A percentile compares a stretch with the other conserved stretches of the same genome.
Conservation (phyloP, 2,888 invertebrate genomes). For the Brenthis hecate region DNA sequence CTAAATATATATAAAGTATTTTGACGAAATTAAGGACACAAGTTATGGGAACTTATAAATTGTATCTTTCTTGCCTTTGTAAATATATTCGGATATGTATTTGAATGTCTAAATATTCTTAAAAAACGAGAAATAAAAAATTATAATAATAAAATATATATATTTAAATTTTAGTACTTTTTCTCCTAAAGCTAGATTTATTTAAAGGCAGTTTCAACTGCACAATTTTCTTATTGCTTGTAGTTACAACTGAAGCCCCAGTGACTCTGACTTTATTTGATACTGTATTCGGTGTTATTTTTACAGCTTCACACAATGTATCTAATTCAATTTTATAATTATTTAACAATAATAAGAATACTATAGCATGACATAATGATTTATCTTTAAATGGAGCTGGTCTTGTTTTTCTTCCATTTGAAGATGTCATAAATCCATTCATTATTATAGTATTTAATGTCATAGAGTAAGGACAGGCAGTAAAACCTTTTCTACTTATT, state of each 20-base stretch:
- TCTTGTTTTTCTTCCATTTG: constrained; percentile 52
- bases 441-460: constrained; percentile 63
- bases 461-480: constrained; percentile 52
- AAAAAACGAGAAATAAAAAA: constrained; percentile 2
- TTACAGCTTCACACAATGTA: constrained; percentile 54
- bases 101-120: not conserved
- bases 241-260: constrained; percentile 54
- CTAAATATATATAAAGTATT: too few relatives aligned
- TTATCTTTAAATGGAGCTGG: constrained; percentile 66
- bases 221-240: constrained; percentile 53
- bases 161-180: constrained; percentile 59
- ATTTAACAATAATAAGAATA: constrained; percentile 64
- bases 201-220: constrained; percentile 64
- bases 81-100: too few relatives aligned
- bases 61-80: too few relatives aligned
- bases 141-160: constrained; percentile 1
- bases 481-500: constrained; percentile 55
- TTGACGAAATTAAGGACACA: too few relatives aligned
- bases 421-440: constrained; percentile 52
- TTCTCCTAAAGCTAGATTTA: constrained; percentile 51
- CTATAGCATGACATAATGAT: constrained; percentile 63
- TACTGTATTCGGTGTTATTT: constrained; percentile 53
- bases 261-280: constrained; percentile 57
- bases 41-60: too few relatives aligned
- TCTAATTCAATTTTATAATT: constrained; percentile 63